Conservation (phyloP, 2,113 vertebrate species). For the Leptodactylus fuscus region DNA sequence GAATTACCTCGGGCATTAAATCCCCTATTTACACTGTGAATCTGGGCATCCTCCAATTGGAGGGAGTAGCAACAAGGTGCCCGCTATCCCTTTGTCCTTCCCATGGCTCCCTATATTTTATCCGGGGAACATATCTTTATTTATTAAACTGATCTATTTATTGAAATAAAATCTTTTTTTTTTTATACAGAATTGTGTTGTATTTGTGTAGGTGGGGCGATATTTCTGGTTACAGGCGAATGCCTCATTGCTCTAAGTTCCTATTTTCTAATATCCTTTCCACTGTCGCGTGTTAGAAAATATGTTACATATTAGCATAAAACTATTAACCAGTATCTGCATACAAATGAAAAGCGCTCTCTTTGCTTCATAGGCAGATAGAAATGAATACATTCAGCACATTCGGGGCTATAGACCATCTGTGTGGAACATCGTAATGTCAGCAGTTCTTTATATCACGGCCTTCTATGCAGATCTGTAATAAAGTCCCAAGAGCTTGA, state of each 20-base stretch:
- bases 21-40: conserved; percentile 57
- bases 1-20: conserved; percentile 58
- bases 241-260: neutral
- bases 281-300: too few species aligned
- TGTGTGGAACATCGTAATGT: neutral
- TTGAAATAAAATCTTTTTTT: conserved; percentile 56
- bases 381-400: neutral
- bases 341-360: neutral
- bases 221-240: neutral
- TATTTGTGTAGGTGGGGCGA: neutral
- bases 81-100: neutral
- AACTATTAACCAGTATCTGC: neutral
- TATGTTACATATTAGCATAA: too few species aligned
- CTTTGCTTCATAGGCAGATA: neutral
- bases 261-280: neutral
- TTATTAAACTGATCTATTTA: conserved; percentile 55
- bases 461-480: neutral
- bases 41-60: conserved; percentile 23
- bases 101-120: conserved; percentile 48
- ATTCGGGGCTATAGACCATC: neutral
- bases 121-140: conserved; percentile 52
- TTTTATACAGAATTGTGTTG: neutral
- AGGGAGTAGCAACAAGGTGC: conserved; percentile 42
- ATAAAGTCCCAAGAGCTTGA: neutral
- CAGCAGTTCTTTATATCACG: neutral